Evolutionary conservation across 1,140 invertebrate genomes (phyloP).

Genomic region (Pseudomyrmex dendroicus): DNA sequence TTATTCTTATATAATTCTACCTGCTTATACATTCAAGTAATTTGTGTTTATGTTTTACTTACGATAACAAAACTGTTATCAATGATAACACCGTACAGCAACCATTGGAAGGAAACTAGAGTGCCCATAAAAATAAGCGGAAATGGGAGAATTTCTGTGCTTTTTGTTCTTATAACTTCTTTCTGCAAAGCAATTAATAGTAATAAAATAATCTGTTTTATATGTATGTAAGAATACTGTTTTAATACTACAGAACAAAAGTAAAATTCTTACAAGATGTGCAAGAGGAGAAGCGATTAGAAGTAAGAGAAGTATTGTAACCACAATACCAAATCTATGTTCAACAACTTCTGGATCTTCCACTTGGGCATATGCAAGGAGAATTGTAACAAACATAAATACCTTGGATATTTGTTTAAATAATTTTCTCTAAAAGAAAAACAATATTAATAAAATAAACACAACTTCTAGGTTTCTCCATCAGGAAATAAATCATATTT

Average conservation of each 20-base stretch:
- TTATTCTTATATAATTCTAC: conserved; percentile 11
- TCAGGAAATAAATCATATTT: neutral
- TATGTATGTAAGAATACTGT: neutral
- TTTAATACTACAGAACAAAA: conserved; percentile 8
- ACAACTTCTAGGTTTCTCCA: neutral
- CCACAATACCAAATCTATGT: conserved; percentile 89
- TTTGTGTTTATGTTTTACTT: conserved; percentile 83
- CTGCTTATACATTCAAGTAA: conserved; percentile 6
- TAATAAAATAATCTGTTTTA: conserved; percentile 22
- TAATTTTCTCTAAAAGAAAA: conserved; percentile 72
- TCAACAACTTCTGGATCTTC: conserved; percentile 88
- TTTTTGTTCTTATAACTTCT: conserved; percentile 90
- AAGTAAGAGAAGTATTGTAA: conserved; percentile 88
- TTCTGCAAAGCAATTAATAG: conserved; percentile 82
- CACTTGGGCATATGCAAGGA: conserved; percentile 87
- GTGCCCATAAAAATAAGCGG: conserved; percentile 92
- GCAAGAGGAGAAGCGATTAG: conserved; percentile 90
- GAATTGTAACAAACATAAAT: conserved; percentile 85
- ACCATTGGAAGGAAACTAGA: conserved; percentile 91
- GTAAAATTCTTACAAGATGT: conserved; percentile 86
- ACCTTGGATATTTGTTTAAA: conserved; percentile 82
- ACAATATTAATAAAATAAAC: neutral
- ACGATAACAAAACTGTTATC: conserved; percentile 92
- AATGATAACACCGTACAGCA: conserved; percentile 91
- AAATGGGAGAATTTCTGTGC: conserved; percentile 92